Base-by-base conservation (phyloP, 2,797 vertebrate species). In the Onychomys arenicola region DNA sequence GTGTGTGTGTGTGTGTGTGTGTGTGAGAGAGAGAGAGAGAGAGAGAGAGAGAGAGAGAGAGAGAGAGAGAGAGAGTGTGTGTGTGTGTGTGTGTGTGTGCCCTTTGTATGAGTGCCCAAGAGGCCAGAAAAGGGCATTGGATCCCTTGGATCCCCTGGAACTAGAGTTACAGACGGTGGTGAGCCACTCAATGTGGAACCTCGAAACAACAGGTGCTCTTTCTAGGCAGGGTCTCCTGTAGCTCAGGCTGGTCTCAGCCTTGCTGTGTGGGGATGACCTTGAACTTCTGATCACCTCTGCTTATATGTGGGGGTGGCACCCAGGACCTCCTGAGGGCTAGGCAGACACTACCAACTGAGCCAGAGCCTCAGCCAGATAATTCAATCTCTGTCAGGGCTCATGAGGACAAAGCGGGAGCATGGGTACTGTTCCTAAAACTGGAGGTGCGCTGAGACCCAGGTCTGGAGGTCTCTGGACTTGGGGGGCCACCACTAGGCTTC, bases 401-500 rank as follows among this genome's bases (percentile, higher is more conserved):
- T 23, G 80, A 61, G 65, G 73, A 52, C 61, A 59, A 4, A 14
- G 10, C 1, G 12, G 55, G 37, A 55, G 19, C 29, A 3, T 17
- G 49, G 65, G 65, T 16, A 14, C 34, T 2, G 0, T 27, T 14
- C 19, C 23, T 34, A 37, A 17, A 73, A 69, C 2, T 61, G 77
- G 69, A 37, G 46, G 23, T 19, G 2, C 37, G 17, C 16, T 34
- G 32, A 43, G 65, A 29, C 77, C 23, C n/a, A 37, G 83, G 32
- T 49, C n/a, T 23, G 82, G 52, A 37, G 83, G n/a, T 34, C n/a
- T 75, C 73, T 23, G 63, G 21, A 6, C 65, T 71, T 21, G 21
- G 1, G 2, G 69, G 61, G 1, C 11, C 7, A n/a, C 23, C 3
- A 17, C 59, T 0, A 1, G 37, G 55, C 21, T 61, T 78, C 65